Percentiles rank a stretch among this genome's conserved stretches.
Evolutionary conservation across 2,888 invertebrate species (phyloP).

Genomic region (Strigamia maritima): DNA sequence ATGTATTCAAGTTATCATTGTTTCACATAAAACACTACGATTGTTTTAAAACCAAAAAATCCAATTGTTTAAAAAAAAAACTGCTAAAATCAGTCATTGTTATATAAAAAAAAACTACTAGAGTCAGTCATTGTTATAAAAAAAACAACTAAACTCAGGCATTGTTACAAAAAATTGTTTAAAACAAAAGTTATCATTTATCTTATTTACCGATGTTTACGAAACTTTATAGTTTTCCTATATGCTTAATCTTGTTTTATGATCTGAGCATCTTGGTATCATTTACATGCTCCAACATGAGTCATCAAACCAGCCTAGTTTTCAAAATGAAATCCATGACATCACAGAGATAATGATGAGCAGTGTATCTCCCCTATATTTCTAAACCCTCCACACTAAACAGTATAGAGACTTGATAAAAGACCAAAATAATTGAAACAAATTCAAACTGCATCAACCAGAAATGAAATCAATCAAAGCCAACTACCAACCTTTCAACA

Average conservation of each 20-base stretch:
- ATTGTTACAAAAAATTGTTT: too few species aligned
- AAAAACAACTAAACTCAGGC: too few species aligned
- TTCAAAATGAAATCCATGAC: neutral
- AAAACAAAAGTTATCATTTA: too few species aligned
- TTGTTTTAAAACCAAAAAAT: neutral
- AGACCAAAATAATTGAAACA: neutral
- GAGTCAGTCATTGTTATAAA: too few species aligned
- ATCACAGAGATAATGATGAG: conserved; percentile 1
- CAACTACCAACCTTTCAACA: neutral
- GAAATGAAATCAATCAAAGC: neutral
- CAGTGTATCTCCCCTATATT: neutral
- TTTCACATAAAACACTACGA: too few species aligned
- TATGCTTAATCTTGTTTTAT: neutral
- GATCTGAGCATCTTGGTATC: neutral
- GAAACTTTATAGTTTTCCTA: too few species aligned
- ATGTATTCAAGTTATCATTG: too few species aligned
- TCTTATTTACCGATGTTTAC: too few species aligned
- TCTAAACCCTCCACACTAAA: neutral
- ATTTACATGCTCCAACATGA: neutral
- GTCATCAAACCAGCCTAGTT: neutral
- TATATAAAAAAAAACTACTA: too few species aligned
- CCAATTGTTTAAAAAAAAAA: neutral
- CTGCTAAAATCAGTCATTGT: neutral
- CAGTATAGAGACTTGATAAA: too few species aligned
- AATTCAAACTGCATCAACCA: neutral